Conservation (phyloP, 2,797 vertebrate genomes). For the Emys orbicularis region DNA sequence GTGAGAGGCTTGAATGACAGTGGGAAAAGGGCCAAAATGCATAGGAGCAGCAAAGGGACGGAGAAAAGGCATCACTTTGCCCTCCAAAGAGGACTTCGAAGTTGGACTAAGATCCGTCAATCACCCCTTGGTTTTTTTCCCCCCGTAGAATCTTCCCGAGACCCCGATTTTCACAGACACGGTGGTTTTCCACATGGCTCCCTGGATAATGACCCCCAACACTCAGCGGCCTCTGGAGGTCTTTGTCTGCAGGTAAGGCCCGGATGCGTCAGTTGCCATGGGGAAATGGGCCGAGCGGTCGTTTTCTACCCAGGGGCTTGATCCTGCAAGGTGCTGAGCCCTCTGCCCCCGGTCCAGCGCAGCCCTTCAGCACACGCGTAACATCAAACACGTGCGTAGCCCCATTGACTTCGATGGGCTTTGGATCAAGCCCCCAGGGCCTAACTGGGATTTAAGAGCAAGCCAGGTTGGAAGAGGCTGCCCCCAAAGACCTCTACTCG, state of each 20-base stretch:
- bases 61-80: not conserved
- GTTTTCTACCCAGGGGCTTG: accelerated
- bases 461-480: not conserved
- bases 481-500: not conserved
- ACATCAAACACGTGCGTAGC: not conserved
- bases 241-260: slow-evolving; percentile 87
- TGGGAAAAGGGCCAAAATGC: not conserved
- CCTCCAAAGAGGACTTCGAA: not conserved
- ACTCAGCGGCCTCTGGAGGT: slow-evolving; percentile 86
- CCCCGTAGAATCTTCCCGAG: slow-evolving; percentile 82
- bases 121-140: not conserved
- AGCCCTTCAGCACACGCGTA: not conserved
- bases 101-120: not conserved
- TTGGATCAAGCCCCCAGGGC: not conserved
- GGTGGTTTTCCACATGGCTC: slow-evolving; percentile 87
- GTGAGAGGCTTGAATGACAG: not conserved
- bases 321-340: not conserved
- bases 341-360: not conserved
- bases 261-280: not conserved
- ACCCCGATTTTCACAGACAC: slow-evolving; percentile 90
- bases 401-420: not conserved
- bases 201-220: slow-evolving; percentile 97
- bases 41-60: not conserved
- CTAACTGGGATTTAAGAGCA: not conserved
- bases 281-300: accelerated